Base-by-base conservation (phyloP, 2,797 vertebrate species). In the Mus minutoides region DNA sequence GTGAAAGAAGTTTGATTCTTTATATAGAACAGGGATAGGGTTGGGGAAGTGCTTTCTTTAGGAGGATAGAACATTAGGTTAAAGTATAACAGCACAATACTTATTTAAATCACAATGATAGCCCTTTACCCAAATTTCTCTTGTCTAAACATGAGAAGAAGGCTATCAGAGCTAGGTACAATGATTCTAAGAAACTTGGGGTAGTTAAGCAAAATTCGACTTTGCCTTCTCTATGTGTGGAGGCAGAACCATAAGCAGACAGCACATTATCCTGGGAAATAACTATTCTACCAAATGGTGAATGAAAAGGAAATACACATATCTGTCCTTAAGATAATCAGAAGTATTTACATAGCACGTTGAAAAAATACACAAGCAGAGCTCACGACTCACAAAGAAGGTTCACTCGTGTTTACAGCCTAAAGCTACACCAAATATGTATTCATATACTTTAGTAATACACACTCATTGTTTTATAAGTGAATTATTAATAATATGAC, bases 81-180 rank as follows among this genome's bases (percentile, higher is more conserved):
- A 95, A 94, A 85, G 71, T 73, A 87, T 16, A 89, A 92, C 71
- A 92, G 80, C 60, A 83, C 60, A 95, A 82, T 87, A 62, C 37
- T 95, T 52, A 83, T 90, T 92, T 94, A 64, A 96, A 71, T 88
- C 86, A 95, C 43, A 95, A 92, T 56, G 75, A 77, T 90, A 94
- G 58, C 69, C 56, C 76, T 92, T 95, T 92, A 87, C 89, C 58
- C 77, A 76, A 94, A 88, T n/a, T 88, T 83, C 82, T 92, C 76
- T 71, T 90, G 5, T 87, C 60, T 90, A 83, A 82, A 34, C 21
- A 83, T 76, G 69, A 87, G 87, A 96, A 92, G 29, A 52, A 49
- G n/a, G 60, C 62, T 94, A 78, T 64, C 69, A 95, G 60, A 90
- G 82, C 82, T 90, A 95, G 60, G 4, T 78, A 78, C 80, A 75